Evolutionary conservation across 2,888 invertebrate species (phyloP).

Genomic region (Branchinecta sandiegonensis): DNA sequence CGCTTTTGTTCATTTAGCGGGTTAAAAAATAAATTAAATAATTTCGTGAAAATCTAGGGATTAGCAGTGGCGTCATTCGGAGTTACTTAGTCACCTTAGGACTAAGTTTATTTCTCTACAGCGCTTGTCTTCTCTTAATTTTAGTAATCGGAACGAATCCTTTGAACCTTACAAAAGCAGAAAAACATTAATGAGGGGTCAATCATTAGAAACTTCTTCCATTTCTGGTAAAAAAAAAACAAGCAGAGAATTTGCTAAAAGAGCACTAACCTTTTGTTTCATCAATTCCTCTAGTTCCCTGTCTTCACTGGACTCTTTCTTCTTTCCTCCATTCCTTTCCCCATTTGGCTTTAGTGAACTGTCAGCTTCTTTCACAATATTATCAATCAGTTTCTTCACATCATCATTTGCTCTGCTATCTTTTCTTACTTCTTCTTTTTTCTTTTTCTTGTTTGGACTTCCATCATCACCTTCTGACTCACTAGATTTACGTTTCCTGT

Average conservation of each 20-base stretch:
- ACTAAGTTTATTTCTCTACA: too few species aligned
- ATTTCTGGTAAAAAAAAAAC: too few species aligned
- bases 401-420: neutral
- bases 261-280: conserved; percentile 57
- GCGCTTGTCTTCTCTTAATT: too few species aligned
- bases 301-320: conserved; percentile 57
- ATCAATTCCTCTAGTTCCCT: conserved; percentile 74
- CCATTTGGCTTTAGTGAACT: conserved; percentile 19
- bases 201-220: too few species aligned
- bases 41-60: too few species aligned
- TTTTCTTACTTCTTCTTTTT: neutral
- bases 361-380: conserved; percentile 24
- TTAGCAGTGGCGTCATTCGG: too few species aligned
- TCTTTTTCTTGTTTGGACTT: conserved; percentile 12
- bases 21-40: too few species aligned
- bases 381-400: neutral
- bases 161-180: too few species aligned
- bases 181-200: too few species aligned
- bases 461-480: conserved; percentile 27
- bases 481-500: conserved; percentile 32
- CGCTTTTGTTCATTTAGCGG: too few species aligned
- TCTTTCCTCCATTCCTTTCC: neutral
- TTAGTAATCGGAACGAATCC: too few species aligned
- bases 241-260: neutral
- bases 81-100: too few species aligned